phyloP scores from a whole-genome alignment of 2,797 vertebrate genomes.

The Trachurus trachurus region DNA sequence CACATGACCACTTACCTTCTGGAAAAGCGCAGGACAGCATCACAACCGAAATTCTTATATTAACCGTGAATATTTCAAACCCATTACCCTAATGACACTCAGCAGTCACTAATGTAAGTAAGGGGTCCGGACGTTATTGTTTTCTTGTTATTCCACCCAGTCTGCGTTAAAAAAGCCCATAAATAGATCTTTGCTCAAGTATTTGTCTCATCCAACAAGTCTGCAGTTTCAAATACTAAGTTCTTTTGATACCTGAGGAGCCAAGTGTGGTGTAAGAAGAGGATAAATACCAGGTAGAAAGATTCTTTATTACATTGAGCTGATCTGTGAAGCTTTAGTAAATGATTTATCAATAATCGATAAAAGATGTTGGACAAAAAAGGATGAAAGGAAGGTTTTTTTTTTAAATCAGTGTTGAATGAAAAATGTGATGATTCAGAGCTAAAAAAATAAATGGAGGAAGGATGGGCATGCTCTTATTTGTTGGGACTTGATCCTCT shows the following conservation, averaged over 20 bases:
- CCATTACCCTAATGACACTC: not conserved
- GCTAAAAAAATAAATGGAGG: not conserved
- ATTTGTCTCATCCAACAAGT: not conserved
- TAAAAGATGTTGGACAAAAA: not conserved
- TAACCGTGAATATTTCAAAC: not conserved
- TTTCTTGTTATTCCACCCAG: not conserved
- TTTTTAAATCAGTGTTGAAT: not conserved
- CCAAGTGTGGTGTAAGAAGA: not conserved
- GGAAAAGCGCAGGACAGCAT: slow-evolving; percentile 7
- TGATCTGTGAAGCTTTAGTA: not conserved
- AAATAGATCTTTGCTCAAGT: not conserved
- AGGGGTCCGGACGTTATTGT: not conserved
- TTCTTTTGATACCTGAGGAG: not conserved
- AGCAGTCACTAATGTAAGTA: slow-evolving; percentile 1
- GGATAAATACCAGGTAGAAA: not conserved
- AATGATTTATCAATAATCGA: not conserved
- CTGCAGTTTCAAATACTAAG: not conserved
- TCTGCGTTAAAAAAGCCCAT: not conserved
- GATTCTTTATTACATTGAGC: not conserved
- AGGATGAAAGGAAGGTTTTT: not conserved
- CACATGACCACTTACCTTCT: not conserved
- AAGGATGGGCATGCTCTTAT: not conserved
- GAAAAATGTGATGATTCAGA: not conserved
- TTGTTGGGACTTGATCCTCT: not conserved
- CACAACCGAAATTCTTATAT: slow-evolving; percentile 5